Base-by-base conservation (phyloP, 2,113 vertebrate genomes). In the Silurus asotus region DNA sequence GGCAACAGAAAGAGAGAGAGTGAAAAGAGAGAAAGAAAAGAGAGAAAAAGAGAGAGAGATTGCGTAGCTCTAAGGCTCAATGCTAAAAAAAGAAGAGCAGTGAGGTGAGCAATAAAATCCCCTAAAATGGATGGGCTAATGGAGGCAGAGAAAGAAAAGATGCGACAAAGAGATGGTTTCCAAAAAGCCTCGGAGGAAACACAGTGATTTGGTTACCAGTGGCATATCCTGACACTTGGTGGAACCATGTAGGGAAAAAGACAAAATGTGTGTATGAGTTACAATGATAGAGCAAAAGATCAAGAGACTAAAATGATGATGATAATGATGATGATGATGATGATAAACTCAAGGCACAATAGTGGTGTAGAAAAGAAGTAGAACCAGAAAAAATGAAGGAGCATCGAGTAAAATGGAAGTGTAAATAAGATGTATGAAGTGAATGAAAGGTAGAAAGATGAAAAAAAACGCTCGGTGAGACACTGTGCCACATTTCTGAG, bases 21-120 rank as follows among this genome's bases (percentile, higher is more conserved):
- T 28, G 67, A n/a, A 20, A 81, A 62, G 37, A 64, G 4, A 48
- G n/a, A n/a, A n/a, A n/a, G n/a, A n/a, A n/a, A n/a, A 80, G 28
- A 59, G 79, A 82, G 51, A 84, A 76, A 58, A 58, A 45, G 69
- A 62, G 37, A 53, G 75, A 84, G 75, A 80, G 56, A 58, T 23
- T n/a, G 77, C 72, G 51, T 62, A 81, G 79, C 79, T 86, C 11
- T 25, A 75, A 20, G 58, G 64, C 58, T 59, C n/a, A 45, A 6
- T 37, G n/a, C 85, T 84, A 53, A 87, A 75, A 85, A 84, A 80
- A 53, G 83, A 76, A 76, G 85, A 74, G 69, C 28, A 49, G 20
- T 49, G 61, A 77, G 83, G 72, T 89, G 79, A 85, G 79, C 83
- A 89, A 85, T 85, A 87, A 82, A 87, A 82, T 61, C 85, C 76